phyloP scores from a whole-genome alignment of 2,797 vertebrate genomes.

The Platyrinchus mystaceus region DNA sequence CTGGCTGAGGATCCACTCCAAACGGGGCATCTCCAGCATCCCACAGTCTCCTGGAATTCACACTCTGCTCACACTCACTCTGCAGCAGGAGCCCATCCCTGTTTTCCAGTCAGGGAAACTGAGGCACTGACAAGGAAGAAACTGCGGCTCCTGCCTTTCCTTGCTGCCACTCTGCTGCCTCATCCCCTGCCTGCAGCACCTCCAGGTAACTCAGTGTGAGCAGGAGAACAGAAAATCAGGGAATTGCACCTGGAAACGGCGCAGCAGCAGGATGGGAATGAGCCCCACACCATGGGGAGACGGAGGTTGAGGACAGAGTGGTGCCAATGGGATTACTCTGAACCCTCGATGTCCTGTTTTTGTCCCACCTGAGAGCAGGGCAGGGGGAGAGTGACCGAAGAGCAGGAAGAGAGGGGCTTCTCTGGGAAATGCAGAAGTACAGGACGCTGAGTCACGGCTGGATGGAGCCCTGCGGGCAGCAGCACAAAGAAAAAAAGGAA shows the following conservation, averaged over 20 bases:
- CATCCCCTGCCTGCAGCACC: background rate
- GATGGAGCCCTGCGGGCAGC: background rate
- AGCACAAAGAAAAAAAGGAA: background rate
- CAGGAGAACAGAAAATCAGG: fast-evolving
- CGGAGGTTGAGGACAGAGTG: fast-evolving
- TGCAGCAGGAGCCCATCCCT: background rate
- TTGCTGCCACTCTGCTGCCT: background rate
- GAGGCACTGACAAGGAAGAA: background rate
- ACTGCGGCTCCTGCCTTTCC: fast-evolving
- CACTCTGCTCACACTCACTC: background rate
- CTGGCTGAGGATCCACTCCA: background rate
- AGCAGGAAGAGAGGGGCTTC: background rate
- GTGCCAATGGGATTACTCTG: background rate
- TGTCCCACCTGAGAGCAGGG: background rate
- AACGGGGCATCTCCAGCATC: background rate
- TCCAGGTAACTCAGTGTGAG: fast-evolving
- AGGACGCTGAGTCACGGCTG: background rate
- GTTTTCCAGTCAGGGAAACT: background rate
- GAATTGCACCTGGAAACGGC: background rate
- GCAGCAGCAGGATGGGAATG: background rate
- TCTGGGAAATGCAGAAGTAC: constrained; percentile 31
- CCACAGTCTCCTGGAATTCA: fast-evolving
- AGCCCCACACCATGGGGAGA: background rate
- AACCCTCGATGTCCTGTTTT: fast-evolving
- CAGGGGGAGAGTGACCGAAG: background rate